Conservation (phyloP, 2,113 vertebrate species). For the Sclerurus mexicanus region DNA sequence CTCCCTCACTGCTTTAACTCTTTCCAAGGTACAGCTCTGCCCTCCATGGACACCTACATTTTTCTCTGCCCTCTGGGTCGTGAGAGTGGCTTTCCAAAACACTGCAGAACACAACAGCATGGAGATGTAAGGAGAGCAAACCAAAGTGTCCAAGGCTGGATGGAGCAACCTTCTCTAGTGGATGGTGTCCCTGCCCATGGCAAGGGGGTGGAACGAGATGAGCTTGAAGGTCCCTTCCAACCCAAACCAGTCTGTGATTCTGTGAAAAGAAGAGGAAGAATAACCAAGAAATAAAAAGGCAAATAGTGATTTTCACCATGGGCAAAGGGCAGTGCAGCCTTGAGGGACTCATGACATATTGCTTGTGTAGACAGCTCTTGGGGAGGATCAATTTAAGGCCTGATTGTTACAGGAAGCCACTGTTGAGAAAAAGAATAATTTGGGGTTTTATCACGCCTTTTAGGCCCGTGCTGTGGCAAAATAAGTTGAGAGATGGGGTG, state of each 20-base stretch:
- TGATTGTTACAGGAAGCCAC: background rate
- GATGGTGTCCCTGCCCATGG: background rate
- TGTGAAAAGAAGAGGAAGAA: background rate
- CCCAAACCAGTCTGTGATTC: background rate
- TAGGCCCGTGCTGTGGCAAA: background rate
- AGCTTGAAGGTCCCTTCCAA: background rate
- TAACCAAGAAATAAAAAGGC: background rate
- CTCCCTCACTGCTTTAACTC: background rate
- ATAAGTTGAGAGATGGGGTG: background rate
- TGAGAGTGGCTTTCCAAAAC: background rate
- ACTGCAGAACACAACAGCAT: background rate
- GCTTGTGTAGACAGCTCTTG: background rate
- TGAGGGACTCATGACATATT: accelerated
- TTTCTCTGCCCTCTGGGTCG: background rate
- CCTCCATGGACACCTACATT: background rate
- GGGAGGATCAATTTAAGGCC: background rate
- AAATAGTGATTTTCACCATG: accelerated
- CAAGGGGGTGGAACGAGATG: background rate
- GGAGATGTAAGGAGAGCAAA: background rate
- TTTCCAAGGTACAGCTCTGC: background rate
- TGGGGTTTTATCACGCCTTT: background rate
- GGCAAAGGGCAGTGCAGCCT: background rate
- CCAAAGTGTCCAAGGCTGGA: background rate
- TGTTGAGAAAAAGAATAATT: background rate
- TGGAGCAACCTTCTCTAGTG: background rate